Evolutionary conservation across 2,113 vertebrate species (phyloP).

Genomic region (Rhynchopsitta pachyrhyncha): DNA sequence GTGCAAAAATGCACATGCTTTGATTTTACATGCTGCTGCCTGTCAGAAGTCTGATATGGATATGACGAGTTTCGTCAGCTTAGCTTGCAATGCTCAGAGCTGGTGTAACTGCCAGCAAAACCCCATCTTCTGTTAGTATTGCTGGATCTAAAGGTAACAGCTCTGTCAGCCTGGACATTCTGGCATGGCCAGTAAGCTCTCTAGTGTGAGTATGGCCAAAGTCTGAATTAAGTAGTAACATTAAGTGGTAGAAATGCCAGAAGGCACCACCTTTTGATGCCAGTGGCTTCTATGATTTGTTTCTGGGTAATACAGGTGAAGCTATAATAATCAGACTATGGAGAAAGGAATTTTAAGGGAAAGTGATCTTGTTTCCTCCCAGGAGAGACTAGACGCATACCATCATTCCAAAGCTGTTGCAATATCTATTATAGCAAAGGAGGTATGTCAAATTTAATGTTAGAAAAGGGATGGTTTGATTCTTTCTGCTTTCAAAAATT

Average conservation of each 20-base stretch:
- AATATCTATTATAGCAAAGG: not conserved
- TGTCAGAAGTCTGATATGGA: not conserved
- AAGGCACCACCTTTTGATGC: not conserved
- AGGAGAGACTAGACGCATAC: not conserved
- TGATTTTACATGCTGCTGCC: not conserved
- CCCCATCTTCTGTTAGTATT: not conserved
- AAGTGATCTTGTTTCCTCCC: not conserved
- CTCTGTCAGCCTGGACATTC: not conserved
- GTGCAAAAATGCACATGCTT: not conserved
- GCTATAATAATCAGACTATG: not conserved
- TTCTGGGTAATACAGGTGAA: not conserved
- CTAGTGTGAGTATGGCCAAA: not conserved
- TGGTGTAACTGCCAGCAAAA: not conserved
- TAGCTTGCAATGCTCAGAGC: not conserved
- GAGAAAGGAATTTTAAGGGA: not conserved
- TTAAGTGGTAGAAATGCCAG: not conserved
- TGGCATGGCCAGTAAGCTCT: not conserved
- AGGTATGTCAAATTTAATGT: not conserved
- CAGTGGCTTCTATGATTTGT: not conserved
- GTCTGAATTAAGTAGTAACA: not conserved
- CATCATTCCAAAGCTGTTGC: not conserved
- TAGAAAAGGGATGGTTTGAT: not conserved
- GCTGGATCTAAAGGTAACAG: not conserved
- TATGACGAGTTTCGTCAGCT: not conserved
- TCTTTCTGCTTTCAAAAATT: not conserved